phyloP scores from a whole-genome alignment of 2,888 invertebrate genomes.

The Loripinus fragilis region DNA sequence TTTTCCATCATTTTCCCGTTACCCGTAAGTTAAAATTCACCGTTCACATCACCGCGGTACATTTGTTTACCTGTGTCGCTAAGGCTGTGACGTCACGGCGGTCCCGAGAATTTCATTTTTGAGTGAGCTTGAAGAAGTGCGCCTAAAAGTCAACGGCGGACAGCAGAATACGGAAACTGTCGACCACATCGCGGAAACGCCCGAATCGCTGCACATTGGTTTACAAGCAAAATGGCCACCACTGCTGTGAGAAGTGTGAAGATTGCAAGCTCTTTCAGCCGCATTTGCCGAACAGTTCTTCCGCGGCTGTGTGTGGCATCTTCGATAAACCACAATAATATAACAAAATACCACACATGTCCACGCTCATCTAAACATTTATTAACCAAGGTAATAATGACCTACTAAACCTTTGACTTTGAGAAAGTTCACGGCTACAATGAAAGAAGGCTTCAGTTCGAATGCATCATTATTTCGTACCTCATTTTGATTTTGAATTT shows the following conservation, averaged over 20 bases:
- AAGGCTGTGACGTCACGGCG: no score
- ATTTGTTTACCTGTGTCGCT: no score
- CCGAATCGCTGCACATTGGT: no score
- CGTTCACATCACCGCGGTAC: no score
- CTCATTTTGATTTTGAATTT: no score
- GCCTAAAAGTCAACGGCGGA: no score
- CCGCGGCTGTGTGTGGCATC: not conserved
- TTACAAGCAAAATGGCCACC: conserved; percentile 54
- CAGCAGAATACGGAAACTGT: no score
- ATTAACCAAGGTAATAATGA: not conserved
- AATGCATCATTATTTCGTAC: not conserved
- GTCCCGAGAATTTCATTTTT: no score
- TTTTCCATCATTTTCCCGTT: no score
- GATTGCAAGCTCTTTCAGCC: not conserved
- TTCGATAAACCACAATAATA: not conserved
- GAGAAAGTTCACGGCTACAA: conserved; percentile 8
- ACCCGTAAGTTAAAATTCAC: no score
- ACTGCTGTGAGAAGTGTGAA: conserved; percentile 37
- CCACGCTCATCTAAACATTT: not conserved
- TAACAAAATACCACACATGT: not conserved
- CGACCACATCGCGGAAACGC: no score
- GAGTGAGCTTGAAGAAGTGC: no score
- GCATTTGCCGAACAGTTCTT: not conserved
- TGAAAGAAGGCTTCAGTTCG: not conserved
- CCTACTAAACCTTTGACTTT: not conserved